Evolutionary conservation across 2,797 vertebrate species (phyloP).

Genomic region (Oryzias dopingdopingensis): DNA sequence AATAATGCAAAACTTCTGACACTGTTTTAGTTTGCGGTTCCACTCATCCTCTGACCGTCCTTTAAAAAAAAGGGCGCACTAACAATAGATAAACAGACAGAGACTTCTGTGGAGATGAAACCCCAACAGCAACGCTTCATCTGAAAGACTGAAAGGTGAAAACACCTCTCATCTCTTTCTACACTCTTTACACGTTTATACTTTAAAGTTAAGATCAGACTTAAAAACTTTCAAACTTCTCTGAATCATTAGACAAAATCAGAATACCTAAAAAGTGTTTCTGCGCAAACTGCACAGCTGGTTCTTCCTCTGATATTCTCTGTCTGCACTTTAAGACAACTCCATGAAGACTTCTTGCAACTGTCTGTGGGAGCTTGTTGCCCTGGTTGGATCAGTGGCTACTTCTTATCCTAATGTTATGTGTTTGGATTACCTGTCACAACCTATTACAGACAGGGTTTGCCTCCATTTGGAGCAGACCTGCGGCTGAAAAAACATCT

Average conservation of each 20-base stretch:
- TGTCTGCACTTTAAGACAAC: conserved; percentile 68
- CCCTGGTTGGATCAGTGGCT: conserved; percentile 78
- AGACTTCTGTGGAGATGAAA: conserved; percentile 37
- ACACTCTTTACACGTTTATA: no score
- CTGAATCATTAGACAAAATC: no score
- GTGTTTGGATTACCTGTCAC: conserved; percentile 81
- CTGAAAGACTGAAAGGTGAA: conserved; percentile 30
- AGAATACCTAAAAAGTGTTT: neutral
- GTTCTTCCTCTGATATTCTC: conserved; percentile 70
- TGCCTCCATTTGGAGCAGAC: conserved; percentile 62
- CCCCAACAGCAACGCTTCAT: conserved; percentile 41
- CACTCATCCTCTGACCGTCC: conserved; percentile 59
- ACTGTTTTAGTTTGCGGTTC: conserved; percentile 42
- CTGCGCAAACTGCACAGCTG: conserved; percentile 67
- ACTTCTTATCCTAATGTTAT: conserved; percentile 78
- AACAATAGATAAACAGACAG: conserved; percentile 29
- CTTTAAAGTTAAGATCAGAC: no score
- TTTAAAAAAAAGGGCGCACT: conserved; percentile 51
- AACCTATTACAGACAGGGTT: conserved; percentile 69
- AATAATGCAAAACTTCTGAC: conserved; percentile 33
- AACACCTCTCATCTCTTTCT: conserved; percentile 60
- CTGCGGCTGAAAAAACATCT: conserved; percentile 71
- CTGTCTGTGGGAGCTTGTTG: conserved; percentile 72
- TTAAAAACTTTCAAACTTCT: no score
- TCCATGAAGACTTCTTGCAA: conserved; percentile 70